A percentile compares a stretch with the other conserved stretches of the same genome.
These are phyloP conservation scores for Suncus etruscus DNA, from an alignment of 2,113 vertebrate species.

Conservation along the genomic window DNA sequence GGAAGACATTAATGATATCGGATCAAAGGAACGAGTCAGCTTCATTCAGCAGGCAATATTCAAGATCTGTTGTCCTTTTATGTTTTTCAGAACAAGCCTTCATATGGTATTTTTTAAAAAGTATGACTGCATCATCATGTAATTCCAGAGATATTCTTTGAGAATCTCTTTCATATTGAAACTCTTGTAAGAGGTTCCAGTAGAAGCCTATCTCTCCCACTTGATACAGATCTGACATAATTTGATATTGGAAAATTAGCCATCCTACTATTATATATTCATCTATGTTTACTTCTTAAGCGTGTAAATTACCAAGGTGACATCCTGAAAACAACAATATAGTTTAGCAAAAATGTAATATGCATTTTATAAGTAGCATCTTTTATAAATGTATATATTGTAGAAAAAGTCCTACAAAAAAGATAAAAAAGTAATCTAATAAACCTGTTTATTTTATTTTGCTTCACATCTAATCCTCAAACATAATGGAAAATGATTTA, in stretches of 20 bases:
- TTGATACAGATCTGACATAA: slow-evolving; percentile 49
- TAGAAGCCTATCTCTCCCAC: slow-evolving; percentile 19
- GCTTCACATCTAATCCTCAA: neutral
- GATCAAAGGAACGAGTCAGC: slow-evolving; percentile 25
- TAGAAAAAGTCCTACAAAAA: neutral
- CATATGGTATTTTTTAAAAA: neutral
- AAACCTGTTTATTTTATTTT: neutral
- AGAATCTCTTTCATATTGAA: slow-evolving; percentile 1
- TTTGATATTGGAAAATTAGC: slow-evolving; percentile 46
- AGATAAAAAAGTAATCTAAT: too few species aligned
- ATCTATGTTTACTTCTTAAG: neutral
- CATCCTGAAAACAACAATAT: slow-evolving; percentile 21
- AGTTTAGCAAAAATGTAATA: neutral
- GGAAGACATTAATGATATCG: slow-evolving; percentile 10
- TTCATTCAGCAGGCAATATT: slow-evolving; percentile 19
- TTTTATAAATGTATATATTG: neutral
- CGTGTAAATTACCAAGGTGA: neutral
- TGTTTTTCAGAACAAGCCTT: slow-evolving; percentile 12
- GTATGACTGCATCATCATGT: neutral
- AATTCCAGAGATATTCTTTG: slow-evolving; percentile 35
- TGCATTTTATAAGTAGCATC: neutral
- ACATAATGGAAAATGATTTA: neutral
- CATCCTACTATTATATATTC: neutral
- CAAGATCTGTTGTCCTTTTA: slow-evolving; percentile 32
- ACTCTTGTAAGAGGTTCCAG: slow-evolving; percentile 30